phyloP scores from a whole-genome alignment of 2,888 invertebrate species.

The Odontomyia ornata region DNA sequence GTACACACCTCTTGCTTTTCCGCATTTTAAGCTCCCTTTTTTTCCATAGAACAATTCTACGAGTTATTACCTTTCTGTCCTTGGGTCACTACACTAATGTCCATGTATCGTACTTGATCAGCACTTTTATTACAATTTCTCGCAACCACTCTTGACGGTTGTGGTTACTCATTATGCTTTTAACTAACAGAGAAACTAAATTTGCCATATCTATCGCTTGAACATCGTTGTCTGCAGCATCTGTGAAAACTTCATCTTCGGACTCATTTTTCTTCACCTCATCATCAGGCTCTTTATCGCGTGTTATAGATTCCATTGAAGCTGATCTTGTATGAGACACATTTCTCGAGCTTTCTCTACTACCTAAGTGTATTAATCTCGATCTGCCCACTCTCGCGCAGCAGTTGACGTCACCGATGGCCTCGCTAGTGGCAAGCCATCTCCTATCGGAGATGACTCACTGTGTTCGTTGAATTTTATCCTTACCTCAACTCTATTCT shows the following conservation, averaged over 20 bases:
- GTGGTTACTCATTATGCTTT: background rate
- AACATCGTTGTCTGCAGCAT: too few species aligned
- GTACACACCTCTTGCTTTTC: too few species aligned
- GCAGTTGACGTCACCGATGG: background rate
- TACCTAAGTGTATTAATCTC: background rate
- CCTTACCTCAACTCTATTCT: background rate
- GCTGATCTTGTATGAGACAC: background rate
- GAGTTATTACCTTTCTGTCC: conserved; percentile 16
- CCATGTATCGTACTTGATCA: conserved; percentile 31
- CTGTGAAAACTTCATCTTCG: too few species aligned
- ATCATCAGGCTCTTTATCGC: background rate
- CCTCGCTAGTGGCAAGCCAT: background rate
- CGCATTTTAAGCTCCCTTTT: conserved; percentile 14
- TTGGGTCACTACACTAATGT: conserved; percentile 19
- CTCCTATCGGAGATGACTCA: background rate
- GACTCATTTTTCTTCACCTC: too few species aligned
- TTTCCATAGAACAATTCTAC: conserved; percentile 24
- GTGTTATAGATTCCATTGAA: background rate
- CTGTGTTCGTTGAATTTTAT: background rate
- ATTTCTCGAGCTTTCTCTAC: conserved; percentile 4
- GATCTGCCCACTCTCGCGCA: background rate
- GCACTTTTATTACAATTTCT: background rate
- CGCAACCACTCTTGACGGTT: background rate
- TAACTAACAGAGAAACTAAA: background rate
- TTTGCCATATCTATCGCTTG: too few species aligned